Conservation (phyloP, 2,888 invertebrate genomes). For the Prosopocoilus inquinatus region DNA sequence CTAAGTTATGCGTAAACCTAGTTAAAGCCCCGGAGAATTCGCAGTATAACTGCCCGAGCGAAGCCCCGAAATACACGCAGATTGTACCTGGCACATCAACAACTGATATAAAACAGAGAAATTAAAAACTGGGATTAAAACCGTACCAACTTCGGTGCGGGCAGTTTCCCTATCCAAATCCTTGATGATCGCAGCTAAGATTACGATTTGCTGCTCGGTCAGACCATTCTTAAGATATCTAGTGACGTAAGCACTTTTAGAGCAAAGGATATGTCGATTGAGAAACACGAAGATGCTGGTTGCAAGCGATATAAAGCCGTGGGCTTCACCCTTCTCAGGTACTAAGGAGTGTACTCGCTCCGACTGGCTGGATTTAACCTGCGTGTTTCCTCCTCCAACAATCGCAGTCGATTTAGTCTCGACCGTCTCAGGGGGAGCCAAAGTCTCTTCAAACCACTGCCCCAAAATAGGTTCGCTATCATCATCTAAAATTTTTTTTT, state of each 20-base stretch:
- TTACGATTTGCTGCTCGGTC: constrained; percentile 85
- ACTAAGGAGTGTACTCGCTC: constrained; percentile 58
- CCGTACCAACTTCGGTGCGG: constrained; percentile 68
- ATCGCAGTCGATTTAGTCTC: constrained; percentile 55
- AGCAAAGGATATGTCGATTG: constrained; percentile 76
- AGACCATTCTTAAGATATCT: constrained; percentile 69
- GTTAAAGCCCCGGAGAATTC: constrained; percentile 77
- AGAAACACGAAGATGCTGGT: constrained; percentile 85
- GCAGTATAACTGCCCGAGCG: constrained; percentile 68
- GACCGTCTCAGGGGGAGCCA: constrained; percentile 73
- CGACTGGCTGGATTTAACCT: constrained; percentile 47
- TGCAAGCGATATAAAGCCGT: constrained; percentile 81
- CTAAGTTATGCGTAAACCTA: constrained; percentile 76
- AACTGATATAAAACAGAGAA: constrained; percentile 1
- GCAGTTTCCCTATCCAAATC: constrained; percentile 90
- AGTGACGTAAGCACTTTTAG: constrained; percentile 66
- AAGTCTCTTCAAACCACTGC: constrained; percentile 91
- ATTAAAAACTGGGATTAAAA: background rate
- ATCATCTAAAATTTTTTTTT: constrained; percentile 61
- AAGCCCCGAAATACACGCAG: constrained; percentile 70
- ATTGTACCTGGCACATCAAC: constrained; percentile 59
- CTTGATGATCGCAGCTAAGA: constrained; percentile 83
- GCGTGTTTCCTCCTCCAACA: constrained; percentile 38
- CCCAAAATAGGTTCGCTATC: constrained; percentile 86
- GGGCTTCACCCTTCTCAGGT: constrained; percentile 76